Conservation (phyloP, 2,797 vertebrate species). For the Alcedo quadribrachys region DNA sequence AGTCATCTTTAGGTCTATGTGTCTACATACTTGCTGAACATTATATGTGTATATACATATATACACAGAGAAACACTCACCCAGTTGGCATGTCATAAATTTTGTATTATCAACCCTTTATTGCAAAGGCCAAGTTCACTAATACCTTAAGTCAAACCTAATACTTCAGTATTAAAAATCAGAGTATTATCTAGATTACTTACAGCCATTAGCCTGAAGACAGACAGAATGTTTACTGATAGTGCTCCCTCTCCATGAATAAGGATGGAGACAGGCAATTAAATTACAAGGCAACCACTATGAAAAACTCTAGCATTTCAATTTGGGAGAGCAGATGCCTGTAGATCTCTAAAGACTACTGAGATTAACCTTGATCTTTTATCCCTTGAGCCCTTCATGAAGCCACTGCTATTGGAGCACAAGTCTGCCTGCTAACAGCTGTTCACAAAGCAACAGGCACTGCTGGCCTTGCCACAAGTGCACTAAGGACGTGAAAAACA, state of each 20-base stretch:
- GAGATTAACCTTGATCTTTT: background rate
- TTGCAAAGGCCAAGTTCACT: background rate
- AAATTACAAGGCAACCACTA: background rate
- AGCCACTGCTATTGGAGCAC: background rate
- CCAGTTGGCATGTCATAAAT: accelerated
- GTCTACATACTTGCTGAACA: background rate
- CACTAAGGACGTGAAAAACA: background rate
- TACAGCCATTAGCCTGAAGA: background rate
- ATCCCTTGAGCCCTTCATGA: background rate
- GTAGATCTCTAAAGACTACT: background rate
- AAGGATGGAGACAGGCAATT: background rate
- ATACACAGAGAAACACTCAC: background rate
- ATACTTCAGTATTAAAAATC: background rate
- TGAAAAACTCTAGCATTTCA: background rate
- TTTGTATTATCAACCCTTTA: background rate
- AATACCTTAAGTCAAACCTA: background rate
- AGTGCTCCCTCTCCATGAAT: background rate
- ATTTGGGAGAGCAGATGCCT: background rate
- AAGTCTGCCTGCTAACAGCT: background rate
- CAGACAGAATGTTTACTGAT: background rate
- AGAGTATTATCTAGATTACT: background rate
- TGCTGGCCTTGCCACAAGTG: background rate
- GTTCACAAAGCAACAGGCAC: background rate
- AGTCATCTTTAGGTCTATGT: background rate
- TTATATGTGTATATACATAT: accelerated